phyloP scores from a whole-genome alignment of 2,113 vertebrate genomes.

The Regulus satrapa region DNA sequence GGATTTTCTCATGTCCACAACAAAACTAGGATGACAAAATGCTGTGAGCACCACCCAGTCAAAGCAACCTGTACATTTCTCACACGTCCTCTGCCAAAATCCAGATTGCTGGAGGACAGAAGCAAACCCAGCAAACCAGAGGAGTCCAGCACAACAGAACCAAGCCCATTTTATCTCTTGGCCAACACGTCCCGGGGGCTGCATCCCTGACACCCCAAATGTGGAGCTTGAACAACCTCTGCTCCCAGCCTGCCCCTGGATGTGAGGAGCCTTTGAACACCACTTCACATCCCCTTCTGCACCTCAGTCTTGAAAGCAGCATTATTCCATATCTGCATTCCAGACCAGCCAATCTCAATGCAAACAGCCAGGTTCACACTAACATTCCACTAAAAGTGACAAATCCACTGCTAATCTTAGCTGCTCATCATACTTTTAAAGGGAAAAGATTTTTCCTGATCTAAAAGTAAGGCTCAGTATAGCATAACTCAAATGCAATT shows the following conservation, averaged over 20 bases:
- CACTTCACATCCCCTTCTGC: too few species aligned
- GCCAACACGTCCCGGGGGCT: accelerated
- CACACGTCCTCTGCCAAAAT: accelerated
- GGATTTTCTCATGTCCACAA: neutral
- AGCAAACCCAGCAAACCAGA: neutral
- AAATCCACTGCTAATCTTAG: neutral
- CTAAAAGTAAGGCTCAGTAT: neutral
- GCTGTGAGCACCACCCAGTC: neutral
- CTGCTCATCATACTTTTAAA: neutral
- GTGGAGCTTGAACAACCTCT: neutral
- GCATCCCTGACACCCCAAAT: neutral
- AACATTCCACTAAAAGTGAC: neutral
- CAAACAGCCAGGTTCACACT: neutral
- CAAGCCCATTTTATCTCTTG: accelerated
- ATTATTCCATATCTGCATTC: neutral
- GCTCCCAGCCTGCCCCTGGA: neutral
- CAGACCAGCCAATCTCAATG: neutral
- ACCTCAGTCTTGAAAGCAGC: neutral
- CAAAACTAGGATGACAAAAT: neutral
- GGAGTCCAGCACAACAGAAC: neutral
- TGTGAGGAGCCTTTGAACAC: neutral
- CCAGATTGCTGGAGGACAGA: accelerated
- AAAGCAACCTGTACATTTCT: accelerated
- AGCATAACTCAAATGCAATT: neutral
- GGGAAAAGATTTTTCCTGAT: neutral